These are phyloP conservation scores for Ophthalmolycus amberensis DNA, from an alignment of 2,113 vertebrate genomes.

Conservation along the genomic window DNA sequence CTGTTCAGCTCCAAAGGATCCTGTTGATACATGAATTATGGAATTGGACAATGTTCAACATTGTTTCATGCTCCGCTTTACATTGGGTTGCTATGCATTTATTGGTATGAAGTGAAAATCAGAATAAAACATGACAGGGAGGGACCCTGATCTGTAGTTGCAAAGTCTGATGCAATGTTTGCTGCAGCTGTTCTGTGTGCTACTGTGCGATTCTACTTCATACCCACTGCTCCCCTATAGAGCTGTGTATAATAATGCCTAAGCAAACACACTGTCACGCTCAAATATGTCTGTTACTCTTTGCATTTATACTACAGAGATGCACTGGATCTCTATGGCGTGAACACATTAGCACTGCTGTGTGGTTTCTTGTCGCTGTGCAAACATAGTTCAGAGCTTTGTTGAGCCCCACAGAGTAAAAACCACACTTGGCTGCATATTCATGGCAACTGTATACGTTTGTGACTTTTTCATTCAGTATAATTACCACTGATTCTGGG, in stretches of 20 bases:
- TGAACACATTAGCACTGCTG: slow-evolving; percentile 41
- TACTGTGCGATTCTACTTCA: slow-evolving; percentile 29
- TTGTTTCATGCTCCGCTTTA: slow-evolving; percentile 44
- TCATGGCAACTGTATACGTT: slow-evolving; percentile 32
- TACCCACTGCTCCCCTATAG: slow-evolving; percentile 18
- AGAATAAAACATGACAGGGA: slow-evolving; percentile 55
- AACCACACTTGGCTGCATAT: slow-evolving; percentile 51
- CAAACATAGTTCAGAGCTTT: slow-evolving; percentile 53
- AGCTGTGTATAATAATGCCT: slow-evolving; percentile 24
- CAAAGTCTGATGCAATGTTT: slow-evolving; percentile 53
- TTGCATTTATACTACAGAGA: slow-evolving; percentile 10
- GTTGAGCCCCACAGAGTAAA: slow-evolving; percentile 41
- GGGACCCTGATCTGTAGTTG: slow-evolving; percentile 17
- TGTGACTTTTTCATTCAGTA: slow-evolving; percentile 12
- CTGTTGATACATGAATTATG: slow-evolving; percentile 65
- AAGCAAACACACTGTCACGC: slow-evolving; percentile 27
- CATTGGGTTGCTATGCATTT: slow-evolving; percentile 50
- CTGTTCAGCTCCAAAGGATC: slow-evolving; percentile 56
- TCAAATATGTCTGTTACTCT: slow-evolving; percentile 39
- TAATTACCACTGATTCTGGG: slow-evolving; percentile 39
- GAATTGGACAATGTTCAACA: slow-evolving; percentile 56
- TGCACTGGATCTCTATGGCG: slow-evolving; percentile 6
- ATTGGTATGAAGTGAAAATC: slow-evolving; percentile 18
- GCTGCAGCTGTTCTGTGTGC: slow-evolving; percentile 23
- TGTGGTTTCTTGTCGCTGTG: slow-evolving; percentile 33